These are phyloP conservation scores for Pogonomyrmex californicus DNA, from an alignment of 1,140 invertebrate species.

Conservation along the genomic window DNA sequence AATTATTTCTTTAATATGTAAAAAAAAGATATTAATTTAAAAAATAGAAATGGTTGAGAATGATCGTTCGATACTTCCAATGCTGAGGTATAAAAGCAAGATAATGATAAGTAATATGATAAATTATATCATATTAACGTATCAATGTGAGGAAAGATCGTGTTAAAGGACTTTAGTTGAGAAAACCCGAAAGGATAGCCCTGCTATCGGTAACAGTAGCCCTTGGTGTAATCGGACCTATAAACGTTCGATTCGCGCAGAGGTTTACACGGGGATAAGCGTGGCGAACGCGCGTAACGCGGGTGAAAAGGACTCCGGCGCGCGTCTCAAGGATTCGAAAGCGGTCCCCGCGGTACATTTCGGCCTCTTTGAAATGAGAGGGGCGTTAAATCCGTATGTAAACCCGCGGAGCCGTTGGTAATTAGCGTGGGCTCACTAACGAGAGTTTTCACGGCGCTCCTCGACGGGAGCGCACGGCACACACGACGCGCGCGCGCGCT, in stretches of 20 bases:
- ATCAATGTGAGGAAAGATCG: neutral
- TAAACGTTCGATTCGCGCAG: slow-evolving; percentile 16
- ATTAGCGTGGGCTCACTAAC: slow-evolving; percentile 83
- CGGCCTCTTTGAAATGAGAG: slow-evolving; percentile 78
- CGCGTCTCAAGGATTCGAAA: slow-evolving; percentile 66
- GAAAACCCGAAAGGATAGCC: neutral
- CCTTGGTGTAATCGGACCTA: slow-evolving; percentile 36
- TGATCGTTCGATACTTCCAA: no score
- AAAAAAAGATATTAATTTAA: no score
- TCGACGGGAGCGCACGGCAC: slow-evolving; percentile 41
- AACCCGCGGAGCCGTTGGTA: slow-evolving; percentile 80
- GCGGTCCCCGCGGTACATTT: slow-evolving; percentile 69
- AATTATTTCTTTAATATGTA: no score
- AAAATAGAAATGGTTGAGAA: no score
- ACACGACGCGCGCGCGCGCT: slow-evolving; percentile 48
- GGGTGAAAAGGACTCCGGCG: slow-evolving; percentile 57
- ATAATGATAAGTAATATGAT: no score
- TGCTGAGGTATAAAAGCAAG: no score
- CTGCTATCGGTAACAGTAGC: neutral
- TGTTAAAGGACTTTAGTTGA: neutral
- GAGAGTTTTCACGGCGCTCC: slow-evolving; percentile 77
- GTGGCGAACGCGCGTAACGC: slow-evolving; percentile 53
- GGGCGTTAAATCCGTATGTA: slow-evolving; percentile 82
- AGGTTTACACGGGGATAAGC: slow-evolving; percentile 33
- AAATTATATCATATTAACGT: no score